A percentile compares a stretch with the other conserved stretches of the same genome.
These are phyloP conservation scores for Nothocercus julius DNA, from an alignment of 2,113 vertebrate species.

Conservation along the genomic window DNA sequence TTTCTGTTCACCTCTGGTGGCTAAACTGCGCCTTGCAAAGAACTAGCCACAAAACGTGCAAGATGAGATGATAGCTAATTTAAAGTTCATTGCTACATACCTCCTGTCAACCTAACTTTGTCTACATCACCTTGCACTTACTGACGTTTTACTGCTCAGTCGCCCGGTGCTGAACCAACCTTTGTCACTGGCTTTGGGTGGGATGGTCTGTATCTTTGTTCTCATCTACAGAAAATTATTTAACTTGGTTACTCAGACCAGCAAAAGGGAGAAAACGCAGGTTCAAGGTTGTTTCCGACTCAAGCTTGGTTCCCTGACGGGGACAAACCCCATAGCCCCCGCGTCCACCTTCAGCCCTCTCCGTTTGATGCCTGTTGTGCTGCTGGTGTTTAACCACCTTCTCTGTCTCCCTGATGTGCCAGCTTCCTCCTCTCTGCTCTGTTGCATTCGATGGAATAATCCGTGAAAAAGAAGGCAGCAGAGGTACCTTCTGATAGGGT, in stretches of 20 bases:
- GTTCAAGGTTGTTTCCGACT: neutral
- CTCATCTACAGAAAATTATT: neutral
- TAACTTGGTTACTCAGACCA: neutral
- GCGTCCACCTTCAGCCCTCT: neutral
- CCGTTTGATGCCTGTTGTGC: neutral
- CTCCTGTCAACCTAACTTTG: too few species aligned
- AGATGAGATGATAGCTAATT: too few species aligned
- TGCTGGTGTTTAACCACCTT: neutral
- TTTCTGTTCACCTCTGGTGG: too few species aligned
- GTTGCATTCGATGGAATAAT: neutral
- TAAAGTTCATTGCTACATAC: too few species aligned
- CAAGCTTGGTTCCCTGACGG: neutral
- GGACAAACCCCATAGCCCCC: neutral
- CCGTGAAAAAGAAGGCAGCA: constrained; percentile 63
- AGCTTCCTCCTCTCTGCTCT: neutral
- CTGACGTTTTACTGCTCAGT: neutral
- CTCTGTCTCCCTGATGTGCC: neutral
- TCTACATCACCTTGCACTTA: neutral
- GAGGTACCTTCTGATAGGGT: constrained; percentile 18
- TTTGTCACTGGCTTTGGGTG: accelerated
- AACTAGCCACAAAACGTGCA: too few species aligned
- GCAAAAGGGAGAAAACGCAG: neutral
- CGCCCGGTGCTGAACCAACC: neutral
- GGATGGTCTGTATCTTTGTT: neutral
- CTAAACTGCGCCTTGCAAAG: too few species aligned